phyloP scores from a whole-genome alignment of 1,140 invertebrate genomes.

The Trachymyrmex septentrionalis region DNA sequence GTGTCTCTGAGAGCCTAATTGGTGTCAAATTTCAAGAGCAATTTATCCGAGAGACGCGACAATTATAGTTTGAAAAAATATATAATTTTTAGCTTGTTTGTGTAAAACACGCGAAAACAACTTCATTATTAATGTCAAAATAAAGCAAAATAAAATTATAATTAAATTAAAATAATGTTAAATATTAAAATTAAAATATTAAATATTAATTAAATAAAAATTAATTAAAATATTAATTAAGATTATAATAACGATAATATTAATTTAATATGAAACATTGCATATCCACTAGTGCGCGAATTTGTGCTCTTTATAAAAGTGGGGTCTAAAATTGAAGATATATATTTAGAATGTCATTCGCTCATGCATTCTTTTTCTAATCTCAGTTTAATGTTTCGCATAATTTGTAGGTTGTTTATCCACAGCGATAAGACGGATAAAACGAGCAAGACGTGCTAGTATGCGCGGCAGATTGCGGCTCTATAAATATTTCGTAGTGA shows the following conservation, averaged over 20 bases:
- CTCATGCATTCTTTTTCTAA: background rate
- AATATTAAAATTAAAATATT: background rate
- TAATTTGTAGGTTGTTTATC: background rate
- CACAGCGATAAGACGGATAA: background rate
- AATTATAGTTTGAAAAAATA: background rate
- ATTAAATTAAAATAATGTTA: background rate
- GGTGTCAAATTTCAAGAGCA: background rate
- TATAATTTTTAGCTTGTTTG: constrained; percentile 8
- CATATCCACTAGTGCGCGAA: background rate
- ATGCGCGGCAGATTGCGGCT: background rate
- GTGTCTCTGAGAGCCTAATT: background rate
- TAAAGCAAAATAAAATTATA: background rate
- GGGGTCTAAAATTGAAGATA: background rate
- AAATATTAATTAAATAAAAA: too few species aligned
- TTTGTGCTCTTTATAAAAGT: background rate
- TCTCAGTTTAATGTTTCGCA: background rate
- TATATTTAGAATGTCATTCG: background rate
- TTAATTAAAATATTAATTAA: too few species aligned
- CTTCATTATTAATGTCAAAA: background rate
- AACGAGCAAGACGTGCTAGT: background rate
- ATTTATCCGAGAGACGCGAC: background rate
- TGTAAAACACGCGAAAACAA: background rate
- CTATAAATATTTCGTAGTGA: constrained; percentile 30
- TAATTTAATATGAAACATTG: too few species aligned
- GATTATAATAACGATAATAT: too few species aligned